Conservation (phyloP, 1,140 invertebrate genomes). For the Caenorhabditis inopinata region DNA sequence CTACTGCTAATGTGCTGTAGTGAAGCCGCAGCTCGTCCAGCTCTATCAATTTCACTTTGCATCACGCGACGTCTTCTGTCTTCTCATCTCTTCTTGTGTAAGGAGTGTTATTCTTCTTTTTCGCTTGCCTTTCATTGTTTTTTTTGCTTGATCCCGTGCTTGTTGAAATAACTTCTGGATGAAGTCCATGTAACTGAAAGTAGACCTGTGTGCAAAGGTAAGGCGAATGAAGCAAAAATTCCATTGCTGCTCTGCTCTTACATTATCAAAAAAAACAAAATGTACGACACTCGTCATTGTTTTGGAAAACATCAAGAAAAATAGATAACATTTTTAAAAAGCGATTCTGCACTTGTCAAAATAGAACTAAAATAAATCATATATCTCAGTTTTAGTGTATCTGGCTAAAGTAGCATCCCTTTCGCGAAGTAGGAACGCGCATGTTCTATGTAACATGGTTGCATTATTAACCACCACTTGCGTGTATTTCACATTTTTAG, state of each 20-base stretch:
- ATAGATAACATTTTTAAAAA: no score
- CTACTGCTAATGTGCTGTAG: not conserved
- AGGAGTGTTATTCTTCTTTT: not conserved
- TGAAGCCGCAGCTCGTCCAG: not conserved
- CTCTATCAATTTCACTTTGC: slow-evolving; percentile 22
- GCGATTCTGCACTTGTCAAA: no score
- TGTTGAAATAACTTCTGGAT: not conserved
- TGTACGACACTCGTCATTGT: no score
- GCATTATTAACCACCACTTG: no score
- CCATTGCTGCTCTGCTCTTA: slow-evolving; percentile 18
- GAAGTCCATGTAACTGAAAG: not conserved
- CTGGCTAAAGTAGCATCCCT: no score
- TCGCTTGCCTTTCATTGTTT: not conserved
- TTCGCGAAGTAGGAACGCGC: no score
- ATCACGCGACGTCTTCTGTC: slow-evolving; percentile 6
- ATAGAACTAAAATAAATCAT: no score
- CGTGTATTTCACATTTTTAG: no score
- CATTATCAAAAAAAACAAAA: no score
- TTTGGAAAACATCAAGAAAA: no score
- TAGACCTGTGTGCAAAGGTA: not conserved
- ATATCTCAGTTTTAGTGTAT: no score
- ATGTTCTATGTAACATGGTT: no score
- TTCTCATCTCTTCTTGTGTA: not conserved
- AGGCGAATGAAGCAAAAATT: not conserved
- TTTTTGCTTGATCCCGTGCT: slow-evolving; percentile 11